Evolutionary conservation across 2,113 vertebrate species (phyloP), one percentile per base, ranked within the genome.

Genomic region (Alaudala cheleensis): DNA sequence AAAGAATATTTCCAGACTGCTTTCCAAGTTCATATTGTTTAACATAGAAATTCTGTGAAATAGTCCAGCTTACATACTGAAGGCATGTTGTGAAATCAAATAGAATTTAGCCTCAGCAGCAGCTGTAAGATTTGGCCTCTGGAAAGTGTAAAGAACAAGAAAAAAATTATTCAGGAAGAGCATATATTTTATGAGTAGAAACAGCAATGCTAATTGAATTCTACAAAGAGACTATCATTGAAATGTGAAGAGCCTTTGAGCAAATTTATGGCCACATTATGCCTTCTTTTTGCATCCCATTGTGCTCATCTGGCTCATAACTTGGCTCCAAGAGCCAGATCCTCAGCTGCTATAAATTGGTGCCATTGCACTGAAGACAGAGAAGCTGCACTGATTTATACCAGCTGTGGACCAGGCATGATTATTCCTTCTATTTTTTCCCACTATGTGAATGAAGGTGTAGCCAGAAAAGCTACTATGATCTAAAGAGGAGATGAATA

Each of bases 171-270:
- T 80, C 72, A 89, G 86, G 93, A 92, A 78, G 33, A 45, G 33
- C 72, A 58, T 84, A 80, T 92, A 95, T 92, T 92, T 97, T 82
- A 91, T 92, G 91, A 89, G 86, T 66, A 85, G 92, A 86, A 96
- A 82, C 73, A 92, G 81, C 90, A 91, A 66, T 92, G 62, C 66
- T 97, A 95, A 95, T 87, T 94, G 93, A 97, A 92, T 94, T 96
- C 87, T 80, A 93, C 78, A 90, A 90, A 91, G 92, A 95, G 84
- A 86, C 47, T 88, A 87, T 76, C 90, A 91, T 66, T 90, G 84
- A 94, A 91, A 91, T 90, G 64, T 92, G 94, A 91, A 96, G 85
- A 90, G 87, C 90, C 60, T 95, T 95, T 93, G 54, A 93, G 60
- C 51, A 90, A 94, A 91, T 96, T 94, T 95, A 94, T 96, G 62